phyloP scores from a whole-genome alignment of 2,888 invertebrate genomes.

The Polylopha cassiicola region DNA sequence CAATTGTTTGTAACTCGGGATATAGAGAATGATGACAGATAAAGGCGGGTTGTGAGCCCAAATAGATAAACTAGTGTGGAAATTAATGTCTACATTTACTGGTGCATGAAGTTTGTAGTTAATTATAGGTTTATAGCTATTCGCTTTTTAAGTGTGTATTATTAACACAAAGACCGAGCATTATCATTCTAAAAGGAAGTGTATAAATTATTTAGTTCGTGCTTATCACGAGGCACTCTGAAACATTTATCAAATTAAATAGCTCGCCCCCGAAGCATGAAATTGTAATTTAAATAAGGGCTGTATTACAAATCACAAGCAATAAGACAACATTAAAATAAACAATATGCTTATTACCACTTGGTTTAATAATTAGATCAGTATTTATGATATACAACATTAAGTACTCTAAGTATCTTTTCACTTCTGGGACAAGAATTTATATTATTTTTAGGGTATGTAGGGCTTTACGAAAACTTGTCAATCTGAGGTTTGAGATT shows the following conservation, averaged over 20 bases:
- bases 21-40: slow-evolving; percentile 71
- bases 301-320: slow-evolving; percentile 9
- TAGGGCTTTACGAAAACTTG: no score
- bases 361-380: no score
- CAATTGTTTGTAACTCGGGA: slow-evolving; percentile 48
- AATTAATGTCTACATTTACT: slow-evolving; percentile 78
- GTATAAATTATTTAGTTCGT: slow-evolving; percentile 60
- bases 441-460: no score
- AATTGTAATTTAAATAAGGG: slow-evolving; percentile 43
- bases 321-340: background rate
- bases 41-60: slow-evolving; percentile 75
- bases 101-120: slow-evolving; percentile 76
- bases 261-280: slow-evolving; percentile 51
- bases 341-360: no score
- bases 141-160: slow-evolving; percentile 67
- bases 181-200: slow-evolving; percentile 71
- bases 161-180: slow-evolving; percentile 69
- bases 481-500: no score
- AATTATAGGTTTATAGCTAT: slow-evolving; percentile 75
- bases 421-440: no score
- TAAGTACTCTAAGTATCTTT: no score
- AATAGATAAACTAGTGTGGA: slow-evolving; percentile 77
- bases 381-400: no score
- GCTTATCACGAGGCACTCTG: slow-evolving; percentile 55
- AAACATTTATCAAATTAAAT: slow-evolving; percentile 64